Conservation (phyloP, 64 coral and sea anemone genomes). For the Actinia equina region DNA sequence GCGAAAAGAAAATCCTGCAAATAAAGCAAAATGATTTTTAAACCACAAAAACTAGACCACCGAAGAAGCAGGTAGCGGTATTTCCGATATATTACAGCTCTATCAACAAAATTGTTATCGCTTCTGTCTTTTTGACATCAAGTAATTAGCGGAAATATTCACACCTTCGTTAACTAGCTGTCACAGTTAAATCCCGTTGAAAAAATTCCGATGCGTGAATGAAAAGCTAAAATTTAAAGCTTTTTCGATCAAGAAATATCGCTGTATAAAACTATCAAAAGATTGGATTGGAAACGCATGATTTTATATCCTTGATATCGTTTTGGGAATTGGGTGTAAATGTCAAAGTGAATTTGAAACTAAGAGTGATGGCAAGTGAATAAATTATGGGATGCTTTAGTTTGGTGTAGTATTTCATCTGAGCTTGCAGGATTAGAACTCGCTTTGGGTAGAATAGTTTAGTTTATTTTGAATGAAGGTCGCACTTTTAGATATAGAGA, state of each 20-base stretch:
- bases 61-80: neutral
- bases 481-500: neutral
- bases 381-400: conserved; percentile 4
- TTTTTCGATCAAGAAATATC: neutral
- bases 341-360: neutral
- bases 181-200: neutral
- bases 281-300: neutral
- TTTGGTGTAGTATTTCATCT: neutral
- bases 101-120: neutral
- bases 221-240: neutral
- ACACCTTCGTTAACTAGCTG: neutral
- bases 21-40: neutral
- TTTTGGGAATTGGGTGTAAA: too few species aligned
- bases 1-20: neutral
- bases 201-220: neutral
- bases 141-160: neutral
- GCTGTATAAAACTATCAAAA: neutral
- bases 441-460: neutral
- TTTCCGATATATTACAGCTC: neutral
- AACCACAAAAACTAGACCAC: neutral
- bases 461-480: neutral
- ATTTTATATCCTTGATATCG: neutral
- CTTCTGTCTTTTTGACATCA: neutral
- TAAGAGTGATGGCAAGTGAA: neutral
- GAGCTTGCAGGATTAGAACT: neutral